Conservation (phyloP, 2,888 invertebrate species). For the Microchrysa polita region DNA sequence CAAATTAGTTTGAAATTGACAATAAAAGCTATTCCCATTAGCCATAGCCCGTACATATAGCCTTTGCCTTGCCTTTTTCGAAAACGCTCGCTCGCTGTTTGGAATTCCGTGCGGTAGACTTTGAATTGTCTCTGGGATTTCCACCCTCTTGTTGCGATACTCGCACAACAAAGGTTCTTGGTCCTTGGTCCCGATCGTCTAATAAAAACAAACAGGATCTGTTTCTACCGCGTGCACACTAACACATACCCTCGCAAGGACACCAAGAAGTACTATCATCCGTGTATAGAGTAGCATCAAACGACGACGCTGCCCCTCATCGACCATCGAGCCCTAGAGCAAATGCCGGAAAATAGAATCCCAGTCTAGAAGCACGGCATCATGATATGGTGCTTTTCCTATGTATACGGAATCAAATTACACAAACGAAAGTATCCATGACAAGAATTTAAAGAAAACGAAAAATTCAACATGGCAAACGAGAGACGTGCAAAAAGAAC, state of each 20-base stretch:
- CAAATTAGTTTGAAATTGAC: constrained; percentile 30
- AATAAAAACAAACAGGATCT: constrained; percentile 6
- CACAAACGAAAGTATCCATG: constrained; percentile 47
- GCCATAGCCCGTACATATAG: too few relatives aligned
- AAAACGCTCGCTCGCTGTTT: not conserved
- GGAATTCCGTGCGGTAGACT: not conserved
- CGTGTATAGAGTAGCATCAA: too few relatives aligned
- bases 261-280: too few relatives aligned
- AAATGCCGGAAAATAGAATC: not conserved
- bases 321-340: not conserved
- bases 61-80: too few relatives aligned
- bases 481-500: constrained; percentile 4
- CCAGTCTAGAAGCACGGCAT: not conserved
- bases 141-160: not conserved
- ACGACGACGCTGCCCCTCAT: too few relatives aligned
- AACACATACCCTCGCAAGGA: too few relatives aligned
- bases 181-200: not conserved
- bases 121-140: not conserved
- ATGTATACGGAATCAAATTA: constrained; percentile 44
- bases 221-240: not conserved
- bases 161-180: not conserved
- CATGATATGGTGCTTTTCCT: constrained; percentile 1
- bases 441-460: constrained; percentile 45
- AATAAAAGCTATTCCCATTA: not conserved
- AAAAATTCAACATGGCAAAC: constrained; percentile 6